Evolutionary conservation across 2,113 vertebrate species (phyloP).

Genomic region (Ophthalmolycus amberensis): DNA sequence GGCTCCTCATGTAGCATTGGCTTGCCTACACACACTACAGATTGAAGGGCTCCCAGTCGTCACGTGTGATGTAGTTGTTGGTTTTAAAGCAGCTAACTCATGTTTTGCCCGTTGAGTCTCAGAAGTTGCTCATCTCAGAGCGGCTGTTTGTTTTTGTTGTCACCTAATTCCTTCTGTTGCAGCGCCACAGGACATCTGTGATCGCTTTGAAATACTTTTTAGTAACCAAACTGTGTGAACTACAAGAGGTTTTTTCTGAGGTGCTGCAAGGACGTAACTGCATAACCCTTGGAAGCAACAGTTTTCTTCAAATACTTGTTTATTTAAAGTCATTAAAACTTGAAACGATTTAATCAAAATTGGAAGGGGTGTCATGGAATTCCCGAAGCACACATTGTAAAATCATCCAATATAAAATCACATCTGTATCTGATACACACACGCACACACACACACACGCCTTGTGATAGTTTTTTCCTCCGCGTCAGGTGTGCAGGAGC

Average conservation of each 20-base stretch:
- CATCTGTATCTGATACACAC: not conserved
- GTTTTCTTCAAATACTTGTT: constrained; percentile 26
- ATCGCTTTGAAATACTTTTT: constrained; percentile 21
- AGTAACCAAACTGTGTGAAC: constrained; percentile 9
- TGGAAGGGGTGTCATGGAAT: constrained; percentile 18
- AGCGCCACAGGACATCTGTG: constrained; percentile 8
- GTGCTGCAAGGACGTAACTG: not conserved
- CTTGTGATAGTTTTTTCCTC: not conserved
- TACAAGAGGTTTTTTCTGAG: constrained; percentile 7
- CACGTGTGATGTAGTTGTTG: not conserved
- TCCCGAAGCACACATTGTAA: constrained; percentile 23
- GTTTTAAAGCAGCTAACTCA: constrained; percentile 3
- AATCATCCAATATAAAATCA: constrained; percentile 41
- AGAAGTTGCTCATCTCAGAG: constrained; percentile 2
- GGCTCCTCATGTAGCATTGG: constrained; percentile 16
- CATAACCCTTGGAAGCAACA: not conserved
- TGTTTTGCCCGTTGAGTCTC: constrained; percentile 10
- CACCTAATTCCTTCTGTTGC: constrained; percentile 18
- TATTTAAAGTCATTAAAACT: constrained; percentile 25
- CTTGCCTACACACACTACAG: constrained; percentile 7
- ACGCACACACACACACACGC: not conserved
- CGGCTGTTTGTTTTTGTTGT: constrained; percentile 31
- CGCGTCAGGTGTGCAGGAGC: constrained; percentile 25
- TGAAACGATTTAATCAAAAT: constrained; percentile 25
- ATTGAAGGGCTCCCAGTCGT: not conserved